A percentile compares a stretch with the other conserved stretches of the same genome.
phyloP scores from a whole-genome alignment of 2,888 invertebrate genomes.

The Caenorhabditis doughertyi region DNA sequence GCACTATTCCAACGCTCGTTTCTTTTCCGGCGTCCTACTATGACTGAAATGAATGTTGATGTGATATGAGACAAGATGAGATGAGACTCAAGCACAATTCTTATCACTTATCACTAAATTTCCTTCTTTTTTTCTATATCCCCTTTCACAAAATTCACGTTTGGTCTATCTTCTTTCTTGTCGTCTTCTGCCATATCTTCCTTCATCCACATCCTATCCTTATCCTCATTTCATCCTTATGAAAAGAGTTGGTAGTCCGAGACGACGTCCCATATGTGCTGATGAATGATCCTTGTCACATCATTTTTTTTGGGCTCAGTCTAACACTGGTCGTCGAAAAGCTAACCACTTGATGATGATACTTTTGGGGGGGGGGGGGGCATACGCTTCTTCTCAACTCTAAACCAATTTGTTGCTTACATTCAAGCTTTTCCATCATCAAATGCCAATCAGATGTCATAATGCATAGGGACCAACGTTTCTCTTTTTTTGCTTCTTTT shows the following conservation, averaged over 20 bases:
- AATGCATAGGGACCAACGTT: conserved; percentile 1
- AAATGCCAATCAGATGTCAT: conserved; percentile 60
- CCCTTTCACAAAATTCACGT: conserved; percentile 40
- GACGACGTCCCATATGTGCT: conserved; percentile 55
- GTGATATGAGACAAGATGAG: conserved; percentile 1
- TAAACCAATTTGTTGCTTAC: conserved; percentile 56
- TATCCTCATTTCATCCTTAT: conserved; percentile 61
- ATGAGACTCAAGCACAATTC: conserved; percentile 27
- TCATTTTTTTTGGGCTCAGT: conserved; percentile 39
- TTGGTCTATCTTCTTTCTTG: background rate
- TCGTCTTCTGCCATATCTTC: conserved; percentile 4
- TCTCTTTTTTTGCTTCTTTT: conserved; percentile 1
- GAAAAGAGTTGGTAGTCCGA: conserved; percentile 59
- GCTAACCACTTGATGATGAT: conserved; percentile 61
- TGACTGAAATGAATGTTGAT: conserved; percentile 10
- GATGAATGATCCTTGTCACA: conserved; percentile 62
- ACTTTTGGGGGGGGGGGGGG: conserved; percentile 6
- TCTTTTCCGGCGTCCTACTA: conserved; percentile 8
- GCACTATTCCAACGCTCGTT: conserved; percentile 15
- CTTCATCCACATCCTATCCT: conserved; percentile 23
- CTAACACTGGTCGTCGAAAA: conserved; percentile 34
- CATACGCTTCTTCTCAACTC: conserved; percentile 15
- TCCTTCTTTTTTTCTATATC: background rate
- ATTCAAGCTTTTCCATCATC: conserved; percentile 52
- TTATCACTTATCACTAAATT: conserved; percentile 7